Percentiles rank a stretch among this genome's conserved stretches.
These are phyloP conservation scores for Bradynema listronoti DNA, from an alignment of 1,140 invertebrate genomes.

Conservation along the genomic window DNA sequence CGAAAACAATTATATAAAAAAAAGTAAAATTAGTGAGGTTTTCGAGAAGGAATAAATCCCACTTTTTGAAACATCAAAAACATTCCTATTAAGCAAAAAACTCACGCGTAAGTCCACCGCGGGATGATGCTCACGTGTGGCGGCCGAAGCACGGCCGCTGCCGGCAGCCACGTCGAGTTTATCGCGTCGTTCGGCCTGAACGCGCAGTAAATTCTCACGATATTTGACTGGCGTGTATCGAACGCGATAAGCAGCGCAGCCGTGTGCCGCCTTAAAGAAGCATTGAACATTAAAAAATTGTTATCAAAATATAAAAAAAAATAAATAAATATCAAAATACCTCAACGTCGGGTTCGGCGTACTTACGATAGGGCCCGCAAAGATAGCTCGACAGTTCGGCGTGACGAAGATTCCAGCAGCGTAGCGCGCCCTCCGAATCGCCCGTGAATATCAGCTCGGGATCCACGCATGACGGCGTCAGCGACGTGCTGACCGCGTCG, in stretches of 20 bases:
- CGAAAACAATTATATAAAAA: no score
- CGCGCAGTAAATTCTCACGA: conserved; percentile 8
- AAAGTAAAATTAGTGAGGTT: neutral
- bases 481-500: neutral
- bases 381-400: conserved; percentile 40
- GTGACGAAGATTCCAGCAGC: conserved; percentile 37
- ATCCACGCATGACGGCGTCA: neutral
- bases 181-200: conserved; percentile 17
- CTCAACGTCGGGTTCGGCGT: no score
- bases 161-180: conserved; percentile 16
- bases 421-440: conserved; percentile 42
- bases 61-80: conserved; percentile 11
- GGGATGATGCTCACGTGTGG: neutral
- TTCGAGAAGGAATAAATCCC: conserved; percentile 11
- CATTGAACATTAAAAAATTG: no score
- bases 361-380: conserved; percentile 41
- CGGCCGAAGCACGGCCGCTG: neutral
- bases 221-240: conserved; percentile 21
- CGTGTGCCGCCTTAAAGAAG: no score
- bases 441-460: conserved; percentile 36
- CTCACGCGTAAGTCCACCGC: neutral
- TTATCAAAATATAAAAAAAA: no score
- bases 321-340: no score
- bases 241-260: no score
- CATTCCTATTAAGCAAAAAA: neutral